phyloP scores from a whole-genome alignment of 2,797 vertebrate genomes.

The Myripristis murdjan region DNA sequence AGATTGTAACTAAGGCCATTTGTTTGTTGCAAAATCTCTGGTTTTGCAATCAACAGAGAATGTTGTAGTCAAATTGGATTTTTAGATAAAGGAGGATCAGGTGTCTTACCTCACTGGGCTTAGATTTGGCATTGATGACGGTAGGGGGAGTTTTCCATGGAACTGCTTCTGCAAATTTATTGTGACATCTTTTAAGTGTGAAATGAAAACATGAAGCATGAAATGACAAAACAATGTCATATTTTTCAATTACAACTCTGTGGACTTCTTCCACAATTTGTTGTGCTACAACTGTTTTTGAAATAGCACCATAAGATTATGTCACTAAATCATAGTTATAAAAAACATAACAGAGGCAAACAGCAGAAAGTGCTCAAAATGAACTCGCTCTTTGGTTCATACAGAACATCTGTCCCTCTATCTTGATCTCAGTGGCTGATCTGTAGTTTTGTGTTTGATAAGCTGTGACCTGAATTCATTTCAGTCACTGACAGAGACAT shows the following conservation, averaged over 20 bases:
- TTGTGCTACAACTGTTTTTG: neutral
- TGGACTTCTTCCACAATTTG: neutral
- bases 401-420: neutral
- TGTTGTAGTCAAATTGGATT: neutral
- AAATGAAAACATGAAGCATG: too few species aligned
- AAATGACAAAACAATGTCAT: neutral
- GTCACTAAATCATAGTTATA: neutral
- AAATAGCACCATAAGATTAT: neutral
- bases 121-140: conserved; percentile 57
- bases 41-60: conserved; percentile 5
- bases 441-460: neutral
- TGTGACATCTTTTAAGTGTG: neutral
- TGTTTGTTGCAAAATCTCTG: neutral
- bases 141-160: conserved; percentile 63
- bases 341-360: too few species aligned
- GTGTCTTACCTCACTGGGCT: conserved; percentile 69
- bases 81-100: neutral
- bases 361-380: neutral
- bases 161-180: conserved; percentile 58
- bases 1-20: neutral
- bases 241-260: neutral
- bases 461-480: neutral
- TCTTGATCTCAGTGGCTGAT: neutral
- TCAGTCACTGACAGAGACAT: neutral
- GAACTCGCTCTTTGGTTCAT: neutral